A percentile compares a stretch with the other conserved stretches of the same genome.
Evolutionary conservation across 2,888 invertebrate species (phyloP).

Genomic region (Uropetala carovei): DNA sequence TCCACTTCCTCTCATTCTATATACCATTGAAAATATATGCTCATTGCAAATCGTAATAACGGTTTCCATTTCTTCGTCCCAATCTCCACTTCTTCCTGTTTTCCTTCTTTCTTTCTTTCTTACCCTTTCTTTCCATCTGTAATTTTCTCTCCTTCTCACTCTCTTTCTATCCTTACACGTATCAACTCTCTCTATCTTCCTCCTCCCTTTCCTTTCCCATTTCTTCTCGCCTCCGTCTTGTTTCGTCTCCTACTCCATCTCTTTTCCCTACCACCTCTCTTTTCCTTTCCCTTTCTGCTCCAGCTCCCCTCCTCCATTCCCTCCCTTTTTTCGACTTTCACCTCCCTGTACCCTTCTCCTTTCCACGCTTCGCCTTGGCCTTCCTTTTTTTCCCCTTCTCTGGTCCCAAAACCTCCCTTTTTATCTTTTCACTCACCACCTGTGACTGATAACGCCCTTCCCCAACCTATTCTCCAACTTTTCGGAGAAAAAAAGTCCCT

Average conservation of each 20-base stretch:
- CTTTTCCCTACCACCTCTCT: not conserved
- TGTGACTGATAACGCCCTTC: constrained; percentile 50
- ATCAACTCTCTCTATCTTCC: not conserved
- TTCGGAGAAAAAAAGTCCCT: constrained; percentile 21
- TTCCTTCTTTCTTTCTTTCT: not conserved
- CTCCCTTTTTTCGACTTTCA: not conserved
- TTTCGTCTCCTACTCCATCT: not conserved
- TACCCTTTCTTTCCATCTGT: not conserved
- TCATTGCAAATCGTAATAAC: too few species aligned
- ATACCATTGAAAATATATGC: too few species aligned
- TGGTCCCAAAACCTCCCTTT: constrained; percentile 23
- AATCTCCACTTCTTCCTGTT: not conserved
- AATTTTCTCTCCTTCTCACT: not conserved
- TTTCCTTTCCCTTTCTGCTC: not conserved
- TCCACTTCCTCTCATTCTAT: too few species aligned
- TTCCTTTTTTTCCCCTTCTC: not conserved
- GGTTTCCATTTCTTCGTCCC: too few species aligned
- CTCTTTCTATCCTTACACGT: not conserved
- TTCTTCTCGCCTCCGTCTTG: too few species aligned
- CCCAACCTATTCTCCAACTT: not conserved
- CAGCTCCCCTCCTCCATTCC: not conserved
- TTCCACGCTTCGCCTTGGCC: not conserved
- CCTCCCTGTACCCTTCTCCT: not conserved
- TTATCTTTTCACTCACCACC: constrained; percentile 53
- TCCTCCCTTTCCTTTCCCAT: not conserved